A percentile compares a stretch with the other conserved stretches of the same genome.
Evolutionary conservation across 1,140 invertebrate species (phyloP).

Genomic region (Armadillidium nasatum): DNA sequence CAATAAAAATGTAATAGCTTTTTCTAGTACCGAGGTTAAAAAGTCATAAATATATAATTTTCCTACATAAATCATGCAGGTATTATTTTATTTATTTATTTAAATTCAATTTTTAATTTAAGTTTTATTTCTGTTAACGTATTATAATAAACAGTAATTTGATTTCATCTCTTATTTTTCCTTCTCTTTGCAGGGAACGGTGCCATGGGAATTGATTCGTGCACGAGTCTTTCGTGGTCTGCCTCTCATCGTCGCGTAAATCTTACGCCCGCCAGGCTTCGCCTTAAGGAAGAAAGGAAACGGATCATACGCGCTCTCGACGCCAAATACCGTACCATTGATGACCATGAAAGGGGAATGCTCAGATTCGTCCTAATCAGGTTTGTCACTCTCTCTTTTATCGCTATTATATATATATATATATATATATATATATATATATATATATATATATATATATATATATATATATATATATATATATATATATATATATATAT

Average conservation of each 20-base stretch:
- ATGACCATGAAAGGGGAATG: conserved; percentile 35
- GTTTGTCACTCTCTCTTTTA: no score
- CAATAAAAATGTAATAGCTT: no score
- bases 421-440: no score
- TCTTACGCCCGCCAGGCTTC: conserved; percentile 33
- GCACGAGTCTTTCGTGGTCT: conserved; percentile 21
- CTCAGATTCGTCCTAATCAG: conserved; percentile 37
- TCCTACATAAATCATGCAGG: background rate
- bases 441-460: no score
- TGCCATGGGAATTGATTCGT: background rate
- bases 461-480: no score
- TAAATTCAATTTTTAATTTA: background rate
- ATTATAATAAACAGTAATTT: background rate
- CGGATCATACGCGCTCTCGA: conserved; percentile 33
- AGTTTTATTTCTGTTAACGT: background rate
- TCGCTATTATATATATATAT: no score
- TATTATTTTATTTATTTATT: background rate
- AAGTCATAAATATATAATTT: background rate
- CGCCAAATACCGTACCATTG: conserved; percentile 38
- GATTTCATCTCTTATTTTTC: background rate
- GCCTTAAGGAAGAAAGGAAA: conserved; percentile 35
- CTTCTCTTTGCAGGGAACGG: background rate
- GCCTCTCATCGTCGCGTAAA: conserved; percentile 28
- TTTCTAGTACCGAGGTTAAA: no score
- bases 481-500: no score